A percentile compares a stretch with the other conserved stretches of the same genome.
phyloP scores from a whole-genome alignment of 2,888 invertebrate species.

The Cantharis rustica region DNA sequence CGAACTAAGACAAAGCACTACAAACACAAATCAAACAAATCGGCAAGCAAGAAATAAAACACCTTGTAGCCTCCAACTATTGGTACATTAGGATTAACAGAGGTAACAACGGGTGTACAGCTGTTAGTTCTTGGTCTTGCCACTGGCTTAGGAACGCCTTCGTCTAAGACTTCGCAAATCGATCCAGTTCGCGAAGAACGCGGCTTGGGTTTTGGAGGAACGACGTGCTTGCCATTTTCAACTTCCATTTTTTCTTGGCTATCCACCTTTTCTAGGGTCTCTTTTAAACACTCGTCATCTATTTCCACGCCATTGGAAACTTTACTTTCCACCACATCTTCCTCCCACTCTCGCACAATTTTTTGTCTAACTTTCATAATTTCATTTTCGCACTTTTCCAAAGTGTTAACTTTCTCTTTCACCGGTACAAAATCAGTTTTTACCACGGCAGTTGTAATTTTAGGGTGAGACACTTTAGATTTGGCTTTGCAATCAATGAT shows the following conservation, averaged over 20 bases:
- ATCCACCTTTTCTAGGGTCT: slow-evolving; percentile 41
- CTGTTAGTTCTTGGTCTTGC: slow-evolving; percentile 72
- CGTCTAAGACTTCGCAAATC: slow-evolving; percentile 68
- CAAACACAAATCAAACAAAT: background rate
- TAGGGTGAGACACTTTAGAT: slow-evolving; percentile 39
- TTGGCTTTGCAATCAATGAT: slow-evolving; percentile 7
- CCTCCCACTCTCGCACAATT: background rate
- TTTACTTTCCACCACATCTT: background rate
- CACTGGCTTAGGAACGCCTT: slow-evolving; percentile 66
- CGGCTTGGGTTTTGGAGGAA: slow-evolving; percentile 81
- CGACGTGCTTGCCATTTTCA: slow-evolving; percentile 19
- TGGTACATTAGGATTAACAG: slow-evolving; percentile 61
- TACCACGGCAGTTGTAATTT: slow-evolving; percentile 56
- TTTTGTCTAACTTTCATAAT: background rate
- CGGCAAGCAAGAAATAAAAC: slow-evolving; percentile 25
- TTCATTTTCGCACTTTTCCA: slow-evolving; percentile 57
- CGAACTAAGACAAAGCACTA: background rate
- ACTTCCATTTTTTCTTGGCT: slow-evolving; percentile 15
- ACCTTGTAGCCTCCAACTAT: slow-evolving; percentile 77
- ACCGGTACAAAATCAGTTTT: slow-evolving; percentile 63
- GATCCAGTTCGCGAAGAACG: slow-evolving; percentile 74
- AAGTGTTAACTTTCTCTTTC: slow-evolving; percentile 66
- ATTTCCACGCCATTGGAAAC: slow-evolving; percentile 13
- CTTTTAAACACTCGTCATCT: slow-evolving; percentile 37
- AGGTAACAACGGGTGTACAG: slow-evolving; percentile 63